Evolutionary conservation across 2,113 vertebrate genomes (phyloP).

Genomic region (Lophochroa leadbeateri): DNA sequence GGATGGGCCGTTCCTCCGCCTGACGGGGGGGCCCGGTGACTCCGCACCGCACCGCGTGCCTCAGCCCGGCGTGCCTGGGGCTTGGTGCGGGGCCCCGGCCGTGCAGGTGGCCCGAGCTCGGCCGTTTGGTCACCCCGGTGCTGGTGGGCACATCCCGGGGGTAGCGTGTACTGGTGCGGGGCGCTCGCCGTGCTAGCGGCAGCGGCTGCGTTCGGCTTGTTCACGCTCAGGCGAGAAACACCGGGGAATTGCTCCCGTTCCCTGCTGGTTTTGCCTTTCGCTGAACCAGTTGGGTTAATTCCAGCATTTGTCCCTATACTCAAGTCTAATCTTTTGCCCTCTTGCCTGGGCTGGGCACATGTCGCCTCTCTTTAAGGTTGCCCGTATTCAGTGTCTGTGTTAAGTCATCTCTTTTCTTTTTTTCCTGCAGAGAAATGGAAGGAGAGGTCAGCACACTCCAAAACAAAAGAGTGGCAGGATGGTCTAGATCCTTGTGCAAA

Average conservation of each 20-base stretch:
- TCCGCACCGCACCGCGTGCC: background rate
- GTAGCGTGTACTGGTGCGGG: background rate
- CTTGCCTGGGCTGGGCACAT: too few species aligned
- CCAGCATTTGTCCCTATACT: fast-evolving
- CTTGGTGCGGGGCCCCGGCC: background rate
- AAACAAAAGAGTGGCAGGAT: too few species aligned
- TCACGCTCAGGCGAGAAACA: background rate
- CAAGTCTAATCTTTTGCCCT: fast-evolving
- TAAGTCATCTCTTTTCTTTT: background rate
- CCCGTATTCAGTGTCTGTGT: fast-evolving
- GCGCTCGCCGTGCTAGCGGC: background rate
- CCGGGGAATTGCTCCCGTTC: fast-evolving
- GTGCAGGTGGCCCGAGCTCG: background rate
- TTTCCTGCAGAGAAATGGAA: background rate
- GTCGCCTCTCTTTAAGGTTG: fast-evolving
- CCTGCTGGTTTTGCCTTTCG: background rate
- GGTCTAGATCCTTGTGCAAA: too few species aligned
- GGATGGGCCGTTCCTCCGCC: background rate
- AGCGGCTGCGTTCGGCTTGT: background rate
- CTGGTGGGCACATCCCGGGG: background rate
- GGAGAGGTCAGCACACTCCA: background rate
- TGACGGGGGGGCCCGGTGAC: background rate
- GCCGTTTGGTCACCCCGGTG: background rate
- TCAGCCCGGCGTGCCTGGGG: background rate
- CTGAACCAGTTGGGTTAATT: fast-evolving